phyloP scores from a whole-genome alignment of 30 jellyfish, hydroid and myxozoan genomes.

The Mastigias papua region DNA sequence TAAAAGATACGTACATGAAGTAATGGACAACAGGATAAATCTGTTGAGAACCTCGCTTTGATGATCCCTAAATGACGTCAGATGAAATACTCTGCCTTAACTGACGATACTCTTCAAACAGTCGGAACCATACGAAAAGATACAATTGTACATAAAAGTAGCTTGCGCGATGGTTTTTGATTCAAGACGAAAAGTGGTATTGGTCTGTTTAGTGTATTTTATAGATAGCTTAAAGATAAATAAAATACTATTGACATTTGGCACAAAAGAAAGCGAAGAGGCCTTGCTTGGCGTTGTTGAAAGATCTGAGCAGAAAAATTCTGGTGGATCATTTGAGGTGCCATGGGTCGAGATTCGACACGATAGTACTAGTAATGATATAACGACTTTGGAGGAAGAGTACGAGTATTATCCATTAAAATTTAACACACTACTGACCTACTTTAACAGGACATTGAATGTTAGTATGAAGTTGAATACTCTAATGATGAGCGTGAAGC shows the following conservation, averaged over 20 bases:
- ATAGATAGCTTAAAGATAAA: neutral
- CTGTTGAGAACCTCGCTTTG: neutral
- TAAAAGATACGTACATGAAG: too few species aligned
- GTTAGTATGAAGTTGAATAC: slow-evolving; percentile 25
- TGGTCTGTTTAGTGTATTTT: neutral
- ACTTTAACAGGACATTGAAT: neutral
- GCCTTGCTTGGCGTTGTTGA: neutral
- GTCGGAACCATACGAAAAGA: too few species aligned
- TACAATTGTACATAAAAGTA: too few species aligned
- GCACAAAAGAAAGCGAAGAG: neutral
- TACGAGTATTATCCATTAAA: neutral
- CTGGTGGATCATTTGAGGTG: neutral
- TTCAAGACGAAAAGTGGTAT: neutral
- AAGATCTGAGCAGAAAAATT: neutral
- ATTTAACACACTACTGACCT: slow-evolving; percentile 14
- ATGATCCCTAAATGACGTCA: neutral
- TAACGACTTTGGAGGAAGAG: neutral
- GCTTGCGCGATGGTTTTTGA: neutral
- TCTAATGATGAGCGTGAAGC: slow-evolving; percentile 22
- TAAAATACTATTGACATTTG: neutral
- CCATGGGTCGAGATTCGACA: neutral
- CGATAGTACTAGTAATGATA: neutral
- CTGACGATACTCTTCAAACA: too few species aligned
- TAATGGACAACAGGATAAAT: neutral
- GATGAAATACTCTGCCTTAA: neutral